Evolutionary conservation across 2,888 invertebrate genomes (phyloP), one percentile per base, ranked within the genome.

Genomic region (Mellilla xanthometata): DNA sequence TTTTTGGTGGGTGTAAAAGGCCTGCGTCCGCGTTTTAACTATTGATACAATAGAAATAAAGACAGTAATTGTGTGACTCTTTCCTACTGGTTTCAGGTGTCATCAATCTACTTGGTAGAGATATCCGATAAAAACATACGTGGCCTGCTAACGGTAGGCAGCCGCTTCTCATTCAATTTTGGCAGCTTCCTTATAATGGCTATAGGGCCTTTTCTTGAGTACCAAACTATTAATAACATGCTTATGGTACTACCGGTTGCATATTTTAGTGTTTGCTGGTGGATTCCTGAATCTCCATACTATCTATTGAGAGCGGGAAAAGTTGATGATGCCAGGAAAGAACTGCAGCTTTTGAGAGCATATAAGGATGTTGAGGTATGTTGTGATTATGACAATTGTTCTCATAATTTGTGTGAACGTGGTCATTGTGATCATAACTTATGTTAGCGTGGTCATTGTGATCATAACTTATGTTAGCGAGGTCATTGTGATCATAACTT

Each of bases 221-320:
- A 81, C 47, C 54, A 60, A 0, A 56, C 79, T 45, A 29, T 86
- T 55, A 69, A 91, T 76, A 86, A 82, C 39, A 66, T 83, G 45
- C 72, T 91, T 3, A 52, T 88, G 5, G 52, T 74, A 0, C 51
- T 91, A 3, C 91, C 92, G 0, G 41, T 87, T 0, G 51, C 77
- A 1, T 91, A 89, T 58, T 86, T 91, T 33, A 23, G 72, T 0
- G 78, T 75, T 0, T 91, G 91, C 54, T 70, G 78, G 44, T 90
- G 90, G 76, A 90, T 92, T 64, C 92, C 93, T 0, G 92, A 93
- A 58, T 91, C 92, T 0, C 93, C 92, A 0, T 92, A 92, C 57
- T 92, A 79, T 56, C 72, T 91, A 26, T 62, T 93, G 23, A 92
- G 90, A 68, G 83, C 81, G 42, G 84, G 86, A 0, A 73, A 79